Conservation (phyloP, 2,113 vertebrate genomes). For the Pyxicephalus adspersus region DNA sequence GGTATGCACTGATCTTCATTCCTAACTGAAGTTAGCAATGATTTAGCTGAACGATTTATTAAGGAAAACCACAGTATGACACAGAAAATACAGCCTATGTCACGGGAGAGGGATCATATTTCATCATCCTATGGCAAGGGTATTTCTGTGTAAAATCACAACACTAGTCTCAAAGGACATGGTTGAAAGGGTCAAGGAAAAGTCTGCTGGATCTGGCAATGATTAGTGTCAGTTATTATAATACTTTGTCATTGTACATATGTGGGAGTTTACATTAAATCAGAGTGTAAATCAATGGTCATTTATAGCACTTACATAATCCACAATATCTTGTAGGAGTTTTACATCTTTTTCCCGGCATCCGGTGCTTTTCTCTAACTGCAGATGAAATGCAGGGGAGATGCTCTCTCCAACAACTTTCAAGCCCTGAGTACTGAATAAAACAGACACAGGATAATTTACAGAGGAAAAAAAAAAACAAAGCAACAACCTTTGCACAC, state of each 20-base stretch:
- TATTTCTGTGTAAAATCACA: constrained; percentile 15
- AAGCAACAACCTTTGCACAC: too few species aligned
- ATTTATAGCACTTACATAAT: constrained; percentile 77
- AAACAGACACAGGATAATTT: constrained; percentile 5
- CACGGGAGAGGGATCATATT: constrained; percentile 26
- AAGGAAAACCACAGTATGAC: not conserved
- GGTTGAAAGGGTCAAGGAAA: constrained; percentile 44
- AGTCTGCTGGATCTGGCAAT: constrained; percentile 33
- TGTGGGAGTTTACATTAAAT: constrained; percentile 22
- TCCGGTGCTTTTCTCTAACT: constrained; percentile 81
- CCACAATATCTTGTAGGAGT: constrained; percentile 80
- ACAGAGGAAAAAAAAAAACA: not conserved
- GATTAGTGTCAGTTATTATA: constrained; percentile 44
- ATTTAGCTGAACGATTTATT: constrained; percentile 16
- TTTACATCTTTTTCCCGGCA: constrained; percentile 83
- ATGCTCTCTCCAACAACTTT: constrained; percentile 81
- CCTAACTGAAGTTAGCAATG: not conserved
- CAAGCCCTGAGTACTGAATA: constrained; percentile 81
- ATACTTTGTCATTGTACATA: constrained; percentile 26
- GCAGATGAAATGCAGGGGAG: constrained; percentile 88
- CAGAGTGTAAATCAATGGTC: constrained; percentile 28
- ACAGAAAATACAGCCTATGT: not conserved
- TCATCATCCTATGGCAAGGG: constrained; percentile 2
- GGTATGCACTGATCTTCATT: too few species aligned
- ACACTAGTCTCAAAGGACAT: constrained; percentile 19